phyloP scores from a whole-genome alignment of 2,113 vertebrate genomes.

The Pteropus alecto region DNA sequence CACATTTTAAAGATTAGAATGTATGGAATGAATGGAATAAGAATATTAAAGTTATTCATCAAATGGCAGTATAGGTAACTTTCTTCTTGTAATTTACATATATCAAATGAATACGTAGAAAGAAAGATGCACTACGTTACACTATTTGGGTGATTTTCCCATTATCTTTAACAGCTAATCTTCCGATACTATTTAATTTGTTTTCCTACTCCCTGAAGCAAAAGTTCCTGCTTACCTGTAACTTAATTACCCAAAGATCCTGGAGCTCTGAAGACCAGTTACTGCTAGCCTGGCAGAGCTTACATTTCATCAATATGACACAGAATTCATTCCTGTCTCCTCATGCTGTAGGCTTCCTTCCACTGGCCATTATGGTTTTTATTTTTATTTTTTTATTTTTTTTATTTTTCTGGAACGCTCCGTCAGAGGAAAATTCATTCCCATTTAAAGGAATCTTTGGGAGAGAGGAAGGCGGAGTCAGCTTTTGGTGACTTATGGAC shows the following conservation, averaged over 20 bases:
- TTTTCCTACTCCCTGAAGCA: neutral
- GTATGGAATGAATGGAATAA: neutral
- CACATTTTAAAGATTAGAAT: neutral
- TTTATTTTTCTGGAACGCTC: neutral
- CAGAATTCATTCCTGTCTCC: neutral
- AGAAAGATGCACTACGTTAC: neutral
- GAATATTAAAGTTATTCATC: constrained; percentile 36
- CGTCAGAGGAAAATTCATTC: constrained; percentile 48
- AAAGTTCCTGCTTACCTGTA: neutral
- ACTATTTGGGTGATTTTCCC: neutral
- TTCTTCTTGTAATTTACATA: neutral
- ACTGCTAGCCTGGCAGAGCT: neutral
- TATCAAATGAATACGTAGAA: neutral
- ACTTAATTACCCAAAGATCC: neutral
- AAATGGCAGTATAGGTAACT: neutral
- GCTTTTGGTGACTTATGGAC: constrained; percentile 39
- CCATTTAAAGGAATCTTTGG: constrained; percentile 15
- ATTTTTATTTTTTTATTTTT: neutral
- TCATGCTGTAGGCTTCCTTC: neutral
- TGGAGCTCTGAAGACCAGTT: neutral
- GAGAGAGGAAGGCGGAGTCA: neutral
- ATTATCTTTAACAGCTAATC: neutral
- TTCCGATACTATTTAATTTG: neutral
- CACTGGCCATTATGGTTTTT: neutral
- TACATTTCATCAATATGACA: neutral